phyloP scores from a whole-genome alignment of 2,113 vertebrate genomes.

The Bambusicola thoracicus region DNA sequence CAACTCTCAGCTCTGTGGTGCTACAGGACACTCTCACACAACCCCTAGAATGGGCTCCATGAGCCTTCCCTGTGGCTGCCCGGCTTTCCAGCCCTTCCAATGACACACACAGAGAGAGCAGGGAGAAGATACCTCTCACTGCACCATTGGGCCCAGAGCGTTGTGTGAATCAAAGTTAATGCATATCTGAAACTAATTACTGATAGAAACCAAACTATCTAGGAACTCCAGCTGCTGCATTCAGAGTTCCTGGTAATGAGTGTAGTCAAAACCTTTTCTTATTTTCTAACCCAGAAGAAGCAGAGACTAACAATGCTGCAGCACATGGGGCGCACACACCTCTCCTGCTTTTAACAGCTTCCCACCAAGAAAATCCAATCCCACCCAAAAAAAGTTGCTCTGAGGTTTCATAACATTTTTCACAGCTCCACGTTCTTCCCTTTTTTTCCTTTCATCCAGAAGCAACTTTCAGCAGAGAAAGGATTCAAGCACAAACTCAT shows the following conservation, averaged over 20 bases:
- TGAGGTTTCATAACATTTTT: background rate
- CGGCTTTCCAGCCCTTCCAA: rapidly evolving
- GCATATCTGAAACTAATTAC: background rate
- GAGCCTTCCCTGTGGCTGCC: background rate
- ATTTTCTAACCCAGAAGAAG: background rate
- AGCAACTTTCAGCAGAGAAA: background rate
- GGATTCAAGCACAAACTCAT: background rate
- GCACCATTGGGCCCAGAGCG: background rate
- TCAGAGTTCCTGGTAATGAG: background rate
- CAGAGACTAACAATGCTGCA: background rate
- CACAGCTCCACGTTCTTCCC: rapidly evolving
- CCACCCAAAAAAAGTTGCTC: background rate
- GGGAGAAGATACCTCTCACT: background rate
- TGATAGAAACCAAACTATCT: background rate
- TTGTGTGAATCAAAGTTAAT: background rate
- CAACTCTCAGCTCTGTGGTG: background rate
- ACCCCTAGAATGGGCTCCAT: background rate
- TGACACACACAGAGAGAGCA: background rate
- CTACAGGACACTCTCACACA: background rate
- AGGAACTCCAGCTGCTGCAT: slow-evolving; percentile 8
- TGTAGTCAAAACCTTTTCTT: background rate
- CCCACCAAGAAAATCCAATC: background rate
- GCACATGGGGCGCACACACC: background rate
- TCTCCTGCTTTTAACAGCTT: background rate
- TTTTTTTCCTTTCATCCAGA: background rate